Evolutionary conservation across 2,113 vertebrate species (phyloP).

Genomic region (Girardinichthys multiradiatus): DNA sequence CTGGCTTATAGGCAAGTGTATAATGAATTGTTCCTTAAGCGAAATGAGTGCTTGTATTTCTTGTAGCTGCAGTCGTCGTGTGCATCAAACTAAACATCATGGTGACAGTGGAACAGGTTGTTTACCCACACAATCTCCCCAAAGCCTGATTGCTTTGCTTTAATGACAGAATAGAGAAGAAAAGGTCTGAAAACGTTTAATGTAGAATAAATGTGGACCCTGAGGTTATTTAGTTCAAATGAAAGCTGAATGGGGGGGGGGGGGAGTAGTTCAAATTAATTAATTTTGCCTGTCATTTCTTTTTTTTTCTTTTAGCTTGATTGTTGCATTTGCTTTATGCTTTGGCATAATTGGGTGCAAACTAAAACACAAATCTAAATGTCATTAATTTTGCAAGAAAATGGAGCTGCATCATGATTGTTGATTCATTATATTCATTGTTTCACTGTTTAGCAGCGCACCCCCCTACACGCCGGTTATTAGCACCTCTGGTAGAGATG

Average conservation of each 20-base stretch:
- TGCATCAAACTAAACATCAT: background rate
- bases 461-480: no score
- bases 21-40: background rate
- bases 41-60: background rate
- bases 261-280: conserved; percentile 52
- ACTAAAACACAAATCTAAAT: conserved; percentile 50
- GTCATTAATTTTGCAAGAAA: conserved; percentile 54
- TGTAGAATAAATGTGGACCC: conserved; percentile 37
- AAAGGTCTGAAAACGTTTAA: conserved; percentile 32
- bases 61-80: background rate
- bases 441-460: background rate
- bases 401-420: conserved; percentile 24
- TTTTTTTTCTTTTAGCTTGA: conserved; percentile 36
- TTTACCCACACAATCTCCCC: conserved; percentile 21
- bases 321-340: conserved; percentile 51
- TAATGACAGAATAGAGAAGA: conserved; percentile 36
- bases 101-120: background rate
- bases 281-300: conserved; percentile 51
- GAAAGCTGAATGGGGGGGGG: conserved; percentile 14
- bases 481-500: no score
- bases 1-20: background rate
- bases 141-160: conserved; percentile 1
- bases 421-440: background rate
- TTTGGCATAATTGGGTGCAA: conserved; percentile 46
- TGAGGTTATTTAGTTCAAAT: conserved; percentile 56